Percentiles rank a stretch among this genome's conserved stretches.
phyloP scores from a whole-genome alignment of 2,888 invertebrate genomes.

The Sinotaia quadrata region DNA sequence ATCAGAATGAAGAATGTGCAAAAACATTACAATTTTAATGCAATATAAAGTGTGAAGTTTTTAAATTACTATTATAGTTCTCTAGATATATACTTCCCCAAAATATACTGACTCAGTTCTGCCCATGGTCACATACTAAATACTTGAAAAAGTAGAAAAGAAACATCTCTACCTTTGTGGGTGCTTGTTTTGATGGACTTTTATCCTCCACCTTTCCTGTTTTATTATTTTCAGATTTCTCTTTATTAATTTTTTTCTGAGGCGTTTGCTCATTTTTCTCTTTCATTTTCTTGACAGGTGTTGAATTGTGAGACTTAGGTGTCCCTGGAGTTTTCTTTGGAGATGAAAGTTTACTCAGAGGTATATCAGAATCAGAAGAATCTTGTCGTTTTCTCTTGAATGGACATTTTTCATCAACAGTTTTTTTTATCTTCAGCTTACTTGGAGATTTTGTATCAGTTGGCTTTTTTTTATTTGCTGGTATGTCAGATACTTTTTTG shows the following conservation, averaged over 20 bases:
- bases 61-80: too few species aligned
- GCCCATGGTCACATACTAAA: too few species aligned
- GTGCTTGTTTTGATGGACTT: slow-evolving; percentile 25
- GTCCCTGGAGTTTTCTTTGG: slow-evolving; percentile 28
- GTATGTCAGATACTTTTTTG: background rate
- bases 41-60: too few species aligned
- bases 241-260: slow-evolving; percentile 19
- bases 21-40: too few species aligned
- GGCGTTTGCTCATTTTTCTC: slow-evolving; percentile 33
- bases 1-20: too few species aligned
- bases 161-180: slow-evolving; percentile 30
- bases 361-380: slow-evolving; percentile 34
- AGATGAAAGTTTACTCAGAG: slow-evolving; percentile 33
- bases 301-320: slow-evolving; percentile 18
- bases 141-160: too few species aligned
- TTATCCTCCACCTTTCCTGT: slow-evolving; percentile 26
- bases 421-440: slow-evolving; percentile 19
- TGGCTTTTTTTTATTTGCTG: slow-evolving; percentile 10
- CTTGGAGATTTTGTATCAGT: slow-evolving; percentile 23
- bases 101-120: too few species aligned
- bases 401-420: slow-evolving; percentile 19
- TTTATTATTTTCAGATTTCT: slow-evolving; percentile 20
- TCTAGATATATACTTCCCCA: too few species aligned
- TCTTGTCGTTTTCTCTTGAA: slow-evolving; percentile 18
- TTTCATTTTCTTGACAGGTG: slow-evolving; percentile 25